Conservation (phyloP, 1,140 invertebrate genomes). For the Hestina assimilis region DNA sequence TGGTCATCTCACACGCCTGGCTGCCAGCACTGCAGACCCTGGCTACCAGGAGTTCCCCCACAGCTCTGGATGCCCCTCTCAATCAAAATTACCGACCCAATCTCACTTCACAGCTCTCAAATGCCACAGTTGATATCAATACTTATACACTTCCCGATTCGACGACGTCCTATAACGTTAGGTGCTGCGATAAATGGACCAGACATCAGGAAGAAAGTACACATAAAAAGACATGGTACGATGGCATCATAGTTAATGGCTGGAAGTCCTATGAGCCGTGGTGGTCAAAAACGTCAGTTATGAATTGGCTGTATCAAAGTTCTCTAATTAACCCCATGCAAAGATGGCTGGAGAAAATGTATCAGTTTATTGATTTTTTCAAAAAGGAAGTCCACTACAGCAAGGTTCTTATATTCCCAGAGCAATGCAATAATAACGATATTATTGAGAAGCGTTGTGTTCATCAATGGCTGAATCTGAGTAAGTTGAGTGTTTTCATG, state of each 20-base stretch:
- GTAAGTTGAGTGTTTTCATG: conserved; percentile 46
- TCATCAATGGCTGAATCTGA: conserved; percentile 52
- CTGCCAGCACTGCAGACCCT: conserved; percentile 25
- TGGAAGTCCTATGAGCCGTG: conserved; percentile 52
- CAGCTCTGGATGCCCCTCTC: conserved; percentile 22
- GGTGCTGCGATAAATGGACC: conserved; percentile 51
- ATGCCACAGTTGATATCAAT: conserved; percentile 18
- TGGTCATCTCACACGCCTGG: conserved; percentile 79
- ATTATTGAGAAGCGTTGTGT: conserved; percentile 31
- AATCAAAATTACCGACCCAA: conserved; percentile 20
- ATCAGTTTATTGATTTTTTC: conserved; percentile 43
- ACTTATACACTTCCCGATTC: conserved; percentile 22
- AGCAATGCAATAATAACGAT: conserved; percentile 15
- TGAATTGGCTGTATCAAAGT: conserved; percentile 65
- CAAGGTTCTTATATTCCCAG: neutral
- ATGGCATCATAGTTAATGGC: conserved; percentile 35
- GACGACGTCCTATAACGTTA: conserved; percentile 20
- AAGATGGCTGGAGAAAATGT: conserved; percentile 57
- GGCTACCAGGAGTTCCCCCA: conserved; percentile 11
- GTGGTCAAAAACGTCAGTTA: conserved; percentile 53
- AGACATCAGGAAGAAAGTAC: conserved; percentile 35
- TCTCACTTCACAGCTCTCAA: neutral
- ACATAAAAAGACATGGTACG: conserved; percentile 38
- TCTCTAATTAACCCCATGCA: conserved; percentile 59
- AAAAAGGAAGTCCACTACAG: conserved; percentile 12